Conservation (phyloP, 2,797 vertebrate genomes). For the Argyrosomus regius region DNA sequence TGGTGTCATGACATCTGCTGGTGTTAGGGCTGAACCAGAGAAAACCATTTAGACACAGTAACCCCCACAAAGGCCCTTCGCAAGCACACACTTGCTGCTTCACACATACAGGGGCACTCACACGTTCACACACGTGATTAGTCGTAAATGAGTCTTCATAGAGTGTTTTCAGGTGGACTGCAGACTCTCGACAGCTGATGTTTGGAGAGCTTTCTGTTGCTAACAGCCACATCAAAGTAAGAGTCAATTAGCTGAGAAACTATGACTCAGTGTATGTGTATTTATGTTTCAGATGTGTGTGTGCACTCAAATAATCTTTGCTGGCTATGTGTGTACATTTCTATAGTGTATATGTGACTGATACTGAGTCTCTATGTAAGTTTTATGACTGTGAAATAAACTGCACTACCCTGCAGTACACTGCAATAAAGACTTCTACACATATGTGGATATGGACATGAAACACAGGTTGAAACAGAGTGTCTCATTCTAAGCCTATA, state of each 20-base stretch:
- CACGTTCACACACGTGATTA: conserved; percentile 53
- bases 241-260: conserved; percentile 36
- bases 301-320: conserved; percentile 1
- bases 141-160: conserved; percentile 56
- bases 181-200: conserved; percentile 60
- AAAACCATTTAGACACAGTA: conserved; percentile 44
- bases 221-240: conserved; percentile 49
- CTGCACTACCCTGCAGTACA: neutral
- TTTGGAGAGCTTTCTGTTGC: conserved; percentile 54
- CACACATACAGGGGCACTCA: conserved; percentile 23
- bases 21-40: conserved; percentile 69
- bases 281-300: conserved; percentile 21
- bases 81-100: conserved; percentile 18
- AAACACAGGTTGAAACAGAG: neutral
- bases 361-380: conserved; percentile 5
- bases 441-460: neutral
- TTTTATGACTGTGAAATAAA: conserved; percentile 11
- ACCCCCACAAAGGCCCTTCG: conserved; percentile 36
- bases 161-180: conserved; percentile 46
- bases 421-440: neutral
- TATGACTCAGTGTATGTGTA: conserved; percentile 42
- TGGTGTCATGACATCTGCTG: conserved; percentile 69
- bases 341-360: neutral
- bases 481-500: neutral
- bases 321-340: neutral